phyloP scores from a whole-genome alignment of 2,797 vertebrate species.

The Gymnodraco acuticeps region DNA sequence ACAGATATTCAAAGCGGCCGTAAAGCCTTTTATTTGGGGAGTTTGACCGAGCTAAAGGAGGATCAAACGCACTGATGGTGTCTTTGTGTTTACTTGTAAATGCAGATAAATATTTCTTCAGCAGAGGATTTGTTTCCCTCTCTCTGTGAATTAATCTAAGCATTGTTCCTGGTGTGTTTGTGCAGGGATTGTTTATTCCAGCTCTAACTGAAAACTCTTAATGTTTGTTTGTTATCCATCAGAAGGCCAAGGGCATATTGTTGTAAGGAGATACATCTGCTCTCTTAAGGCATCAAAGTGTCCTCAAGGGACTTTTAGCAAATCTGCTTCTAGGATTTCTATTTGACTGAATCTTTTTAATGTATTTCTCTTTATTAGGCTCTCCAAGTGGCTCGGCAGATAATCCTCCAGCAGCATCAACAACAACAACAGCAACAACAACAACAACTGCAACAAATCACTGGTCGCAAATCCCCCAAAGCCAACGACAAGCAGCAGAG shows the following conservation, averaged over 20 bases:
- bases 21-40: slow-evolving; percentile 89
- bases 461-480: slow-evolving; percentile 92
- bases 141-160: slow-evolving; percentile 60
- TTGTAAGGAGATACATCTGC: slow-evolving; percentile 59
- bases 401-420: slow-evolving; percentile 93
- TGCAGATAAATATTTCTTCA: slow-evolving; percentile 67
- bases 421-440: slow-evolving; percentile 86
- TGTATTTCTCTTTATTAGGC: slow-evolving; percentile 83
- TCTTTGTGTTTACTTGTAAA: slow-evolving; percentile 65
- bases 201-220: slow-evolving; percentile 36
- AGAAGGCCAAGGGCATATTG: slow-evolving; percentile 59
- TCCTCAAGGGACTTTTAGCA: slow-evolving; percentile 58
- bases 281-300: slow-evolving; percentile 55
- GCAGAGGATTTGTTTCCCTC: slow-evolving; percentile 20
- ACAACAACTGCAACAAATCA: slow-evolving; percentile 87
- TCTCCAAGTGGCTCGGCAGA: slow-evolving; percentile 95
- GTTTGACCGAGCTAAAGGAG: slow-evolving; percentile 85
- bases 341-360: slow-evolving; percentile 44
- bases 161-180: slow-evolving; percentile 60
- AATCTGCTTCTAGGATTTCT: slow-evolving; percentile 57
- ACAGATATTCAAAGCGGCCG: slow-evolving; percentile 90
- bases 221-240: slow-evolving; percentile 70
- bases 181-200: slow-evolving; percentile 42
- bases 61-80: slow-evolving; percentile 72
- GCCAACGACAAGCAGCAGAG: slow-evolving; percentile 92